These are phyloP conservation scores for Bungarus multicinctus DNA, from an alignment of 2,113 vertebrate genomes.

Conservation along the genomic window DNA sequence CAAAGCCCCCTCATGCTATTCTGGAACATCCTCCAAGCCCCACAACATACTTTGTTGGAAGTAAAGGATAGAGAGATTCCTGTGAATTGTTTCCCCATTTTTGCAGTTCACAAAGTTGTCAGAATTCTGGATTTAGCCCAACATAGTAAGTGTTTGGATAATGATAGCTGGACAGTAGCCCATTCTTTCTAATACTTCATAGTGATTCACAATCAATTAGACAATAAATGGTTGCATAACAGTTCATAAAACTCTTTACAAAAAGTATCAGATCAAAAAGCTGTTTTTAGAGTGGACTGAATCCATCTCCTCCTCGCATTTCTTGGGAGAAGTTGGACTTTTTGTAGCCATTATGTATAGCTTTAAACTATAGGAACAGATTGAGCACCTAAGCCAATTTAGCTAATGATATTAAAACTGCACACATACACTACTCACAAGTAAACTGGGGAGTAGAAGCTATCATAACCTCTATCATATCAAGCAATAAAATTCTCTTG, in stretches of 20 bases:
- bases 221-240: background rate
- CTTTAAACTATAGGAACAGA: background rate
- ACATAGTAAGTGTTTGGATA: slow-evolving; percentile 57
- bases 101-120: background rate
- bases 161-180: slow-evolving; percentile 46
- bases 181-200: slow-evolving; percentile 36
- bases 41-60: background rate
- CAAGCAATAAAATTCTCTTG: slow-evolving; percentile 59
- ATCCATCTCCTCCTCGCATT: background rate
- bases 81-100: background rate
- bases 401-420: background rate
- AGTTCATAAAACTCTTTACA: background rate
- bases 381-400: background rate
- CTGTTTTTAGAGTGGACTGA: background rate
- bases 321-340: background rate
- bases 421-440: background rate
- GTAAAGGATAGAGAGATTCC: background rate
- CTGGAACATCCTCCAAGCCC: background rate
- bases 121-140: background rate
- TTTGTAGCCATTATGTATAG: background rate
- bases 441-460: background rate
- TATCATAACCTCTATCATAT: slow-evolving; percentile 59
- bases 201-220: background rate
- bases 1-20: background rate
- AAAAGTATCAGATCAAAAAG: background rate